phyloP scores from a whole-genome alignment of 2,888 invertebrate genomes.

The Rhamphomyia laevipes region DNA sequence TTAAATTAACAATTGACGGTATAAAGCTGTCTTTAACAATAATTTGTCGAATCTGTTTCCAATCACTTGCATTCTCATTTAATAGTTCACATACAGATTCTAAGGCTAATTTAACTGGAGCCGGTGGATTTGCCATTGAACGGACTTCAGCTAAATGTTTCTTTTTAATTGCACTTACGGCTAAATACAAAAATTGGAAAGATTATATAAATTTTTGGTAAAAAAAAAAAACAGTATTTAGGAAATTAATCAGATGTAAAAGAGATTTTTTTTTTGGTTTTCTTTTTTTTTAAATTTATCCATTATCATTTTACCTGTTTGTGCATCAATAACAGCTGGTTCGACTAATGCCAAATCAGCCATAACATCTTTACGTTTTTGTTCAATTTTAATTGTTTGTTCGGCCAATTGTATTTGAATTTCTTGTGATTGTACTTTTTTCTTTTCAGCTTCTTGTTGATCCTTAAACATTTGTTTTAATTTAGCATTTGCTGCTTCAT shows the following conservation, averaged over 20 bases:
- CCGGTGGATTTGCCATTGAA: slow-evolving; percentile 90
- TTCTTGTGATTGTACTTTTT: slow-evolving; percentile 95
- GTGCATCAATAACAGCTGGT: slow-evolving; percentile 97
- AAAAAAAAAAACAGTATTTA: neutral
- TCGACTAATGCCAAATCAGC: slow-evolving; percentile 95
- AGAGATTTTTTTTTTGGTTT: neutral
- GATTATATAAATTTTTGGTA: neutral
- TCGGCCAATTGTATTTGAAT: slow-evolving; percentile 76
- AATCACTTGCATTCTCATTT: slow-evolving; percentile 81
- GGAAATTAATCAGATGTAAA: neutral
- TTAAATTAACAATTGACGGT: slow-evolving; percentile 87
- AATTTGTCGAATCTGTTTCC: slow-evolving; percentile 84
- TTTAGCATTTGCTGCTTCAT: slow-evolving; percentile 98
- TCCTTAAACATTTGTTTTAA: slow-evolving; percentile 98
- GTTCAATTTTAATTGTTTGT: slow-evolving; percentile 86
- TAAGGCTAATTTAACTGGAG: slow-evolving; percentile 82
- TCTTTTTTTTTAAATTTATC: neutral
- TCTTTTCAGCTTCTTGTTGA: slow-evolving; percentile 98
- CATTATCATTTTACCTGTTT: slow-evolving; percentile 59
- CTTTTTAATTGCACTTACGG: slow-evolving; percentile 93
- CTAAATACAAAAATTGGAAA: slow-evolving; percentile 38
- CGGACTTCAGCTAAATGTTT: slow-evolving; percentile 90
- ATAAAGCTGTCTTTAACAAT: slow-evolving; percentile 95
- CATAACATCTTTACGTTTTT: slow-evolving; percentile 90
- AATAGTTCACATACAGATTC: slow-evolving; percentile 90